Evolutionary conservation across 2,113 vertebrate genomes (phyloP).

Genomic region (Bubo bubo): DNA sequence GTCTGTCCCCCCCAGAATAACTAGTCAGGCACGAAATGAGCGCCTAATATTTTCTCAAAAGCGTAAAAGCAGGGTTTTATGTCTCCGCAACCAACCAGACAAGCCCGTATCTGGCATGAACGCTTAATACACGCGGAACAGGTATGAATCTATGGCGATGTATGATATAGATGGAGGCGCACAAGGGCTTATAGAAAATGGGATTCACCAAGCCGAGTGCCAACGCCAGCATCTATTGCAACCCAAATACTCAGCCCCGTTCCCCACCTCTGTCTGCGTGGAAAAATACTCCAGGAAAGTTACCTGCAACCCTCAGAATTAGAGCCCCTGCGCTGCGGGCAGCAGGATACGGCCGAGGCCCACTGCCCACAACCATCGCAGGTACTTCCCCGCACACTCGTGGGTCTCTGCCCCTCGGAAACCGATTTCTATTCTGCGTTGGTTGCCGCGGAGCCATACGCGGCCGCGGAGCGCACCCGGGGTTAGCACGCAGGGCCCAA

Average conservation of each 20-base stretch:
- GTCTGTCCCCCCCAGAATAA: neutral
- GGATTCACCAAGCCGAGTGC: neutral
- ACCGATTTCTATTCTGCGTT: accelerated
- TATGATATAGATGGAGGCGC: neutral
- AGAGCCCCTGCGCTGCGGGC: accelerated
- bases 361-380: accelerated
- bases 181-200: neutral
- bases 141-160: neutral
- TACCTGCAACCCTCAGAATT: accelerated
- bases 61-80: neutral
- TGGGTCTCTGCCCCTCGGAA: neutral
- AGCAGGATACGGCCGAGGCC: neutral
- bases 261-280: accelerated
- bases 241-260: neutral
- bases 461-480: neutral
- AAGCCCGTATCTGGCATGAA: accelerated
- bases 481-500: too few relatives aligned
- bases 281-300: neutral
- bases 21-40: neutral
- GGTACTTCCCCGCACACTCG: neutral
- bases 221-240: neutral
- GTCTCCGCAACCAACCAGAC: neutral
- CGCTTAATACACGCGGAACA: accelerated
- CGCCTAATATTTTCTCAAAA: neutral
- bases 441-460: neutral